Conservation (phyloP, 2,113 vertebrate genomes). For the Rallus limicola region DNA sequence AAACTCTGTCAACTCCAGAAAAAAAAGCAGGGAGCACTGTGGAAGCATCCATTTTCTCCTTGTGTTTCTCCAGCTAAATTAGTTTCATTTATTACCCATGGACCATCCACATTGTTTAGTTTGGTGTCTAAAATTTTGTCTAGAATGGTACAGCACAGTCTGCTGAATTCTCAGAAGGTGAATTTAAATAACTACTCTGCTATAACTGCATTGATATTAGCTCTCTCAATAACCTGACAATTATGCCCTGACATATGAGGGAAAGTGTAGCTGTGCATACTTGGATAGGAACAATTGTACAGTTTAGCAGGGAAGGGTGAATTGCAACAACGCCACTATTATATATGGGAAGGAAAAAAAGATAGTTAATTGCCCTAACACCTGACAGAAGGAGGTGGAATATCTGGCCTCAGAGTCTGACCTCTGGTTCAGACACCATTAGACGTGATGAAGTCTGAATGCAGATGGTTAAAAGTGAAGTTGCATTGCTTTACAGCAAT, state of each 20-base stretch:
- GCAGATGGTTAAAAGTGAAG: neutral
- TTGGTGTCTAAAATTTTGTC: neutral
- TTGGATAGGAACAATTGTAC: neutral
- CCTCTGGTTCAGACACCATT: neutral
- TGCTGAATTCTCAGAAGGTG: neutral
- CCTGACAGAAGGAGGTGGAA: conserved; percentile 35
- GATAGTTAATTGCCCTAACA: conserved; percentile 1
- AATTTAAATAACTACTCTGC: neutral
- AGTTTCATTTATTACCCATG: neutral
- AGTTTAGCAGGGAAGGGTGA: conserved; percentile 34
- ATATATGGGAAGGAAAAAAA: neutral
- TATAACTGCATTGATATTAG: neutral
- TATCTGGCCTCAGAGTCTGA: neutral
- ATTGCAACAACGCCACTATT: neutral
- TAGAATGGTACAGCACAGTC: neutral
- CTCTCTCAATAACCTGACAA: neutral
- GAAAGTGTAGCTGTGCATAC: neutral
- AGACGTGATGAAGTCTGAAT: neutral
- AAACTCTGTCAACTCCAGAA: conserved; percentile 10
- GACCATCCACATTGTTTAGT: conserved; percentile 6
- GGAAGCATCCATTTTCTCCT: neutral
- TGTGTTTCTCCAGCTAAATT: conserved; percentile 21
- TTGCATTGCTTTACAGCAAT: neutral
- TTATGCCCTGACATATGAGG: neutral
- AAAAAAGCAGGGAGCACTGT: neutral